A percentile compares a stretch with the other conserved stretches of the same genome.
phyloP scores from a whole-genome alignment of 2,113 vertebrate species.

The Ardeotis arabs region DNA sequence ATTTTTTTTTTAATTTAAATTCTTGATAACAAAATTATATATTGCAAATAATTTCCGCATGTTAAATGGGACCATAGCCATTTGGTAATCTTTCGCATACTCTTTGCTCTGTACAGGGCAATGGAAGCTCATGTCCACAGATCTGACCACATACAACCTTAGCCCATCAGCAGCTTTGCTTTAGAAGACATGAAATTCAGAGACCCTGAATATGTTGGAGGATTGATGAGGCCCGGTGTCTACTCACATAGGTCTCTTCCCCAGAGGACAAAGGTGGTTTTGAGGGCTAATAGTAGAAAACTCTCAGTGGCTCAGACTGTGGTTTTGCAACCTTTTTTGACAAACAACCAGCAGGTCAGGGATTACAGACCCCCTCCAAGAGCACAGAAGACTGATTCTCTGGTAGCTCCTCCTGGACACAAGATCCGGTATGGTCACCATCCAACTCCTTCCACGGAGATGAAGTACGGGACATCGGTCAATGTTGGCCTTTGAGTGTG shows the following conservation, averaged over 20 bases:
- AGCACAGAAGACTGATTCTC: background rate
- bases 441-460: background rate
- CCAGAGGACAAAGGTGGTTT: background rate
- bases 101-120: background rate
- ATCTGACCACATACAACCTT: background rate
- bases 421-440: rapidly evolving
- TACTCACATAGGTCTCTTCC: background rate
- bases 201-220: background rate
- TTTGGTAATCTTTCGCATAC: background rate
- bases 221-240: background rate
- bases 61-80: background rate
- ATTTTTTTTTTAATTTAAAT: background rate
- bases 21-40: background rate
- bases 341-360: background rate
- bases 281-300: background rate
- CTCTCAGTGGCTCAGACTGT: background rate
- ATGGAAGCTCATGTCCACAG: background rate
- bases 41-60: background rate
- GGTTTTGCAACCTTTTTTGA: background rate
- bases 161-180: background rate
- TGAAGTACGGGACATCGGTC: rapidly evolving
- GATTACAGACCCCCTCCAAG: background rate
- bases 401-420: background rate
- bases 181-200: background rate
- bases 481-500: rapidly evolving